A percentile compares a stretch with the other conserved stretches of the same genome.
Conservation (phyloP, 2,113 vertebrate species). For the Gambusia holbrooki region DNA sequence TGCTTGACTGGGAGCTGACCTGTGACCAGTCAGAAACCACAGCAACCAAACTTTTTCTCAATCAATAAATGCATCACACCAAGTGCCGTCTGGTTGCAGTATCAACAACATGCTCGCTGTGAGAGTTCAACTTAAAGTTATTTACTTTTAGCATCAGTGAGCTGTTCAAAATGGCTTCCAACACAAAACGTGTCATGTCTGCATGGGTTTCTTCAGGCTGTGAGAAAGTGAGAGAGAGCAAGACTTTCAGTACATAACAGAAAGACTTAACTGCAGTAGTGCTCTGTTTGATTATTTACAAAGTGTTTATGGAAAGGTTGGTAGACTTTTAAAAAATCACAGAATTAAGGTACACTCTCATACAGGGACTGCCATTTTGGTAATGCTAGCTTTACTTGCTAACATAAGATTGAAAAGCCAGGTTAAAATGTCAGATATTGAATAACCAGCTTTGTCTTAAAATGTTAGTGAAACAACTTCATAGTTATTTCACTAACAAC, state of each 20-base stretch:
- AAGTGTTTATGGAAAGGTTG: not conserved
- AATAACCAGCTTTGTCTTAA: too few relatives aligned
- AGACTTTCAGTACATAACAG: not conserved
- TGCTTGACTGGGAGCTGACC: too few relatives aligned
- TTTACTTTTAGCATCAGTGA: not conserved
- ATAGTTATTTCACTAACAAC: too few relatives aligned
- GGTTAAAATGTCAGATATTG: too few relatives aligned
- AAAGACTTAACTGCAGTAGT: not conserved
- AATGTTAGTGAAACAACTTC: too few relatives aligned
- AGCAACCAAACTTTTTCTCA: not conserved
- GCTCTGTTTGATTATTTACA: not conserved
- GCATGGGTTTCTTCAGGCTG: not conserved
- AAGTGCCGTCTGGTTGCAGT: not conserved
- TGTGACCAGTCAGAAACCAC: not conserved
- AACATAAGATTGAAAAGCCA: too few relatives aligned
- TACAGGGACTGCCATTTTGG: too few relatives aligned
- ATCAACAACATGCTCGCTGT: too few relatives aligned
- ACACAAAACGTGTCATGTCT: not conserved
- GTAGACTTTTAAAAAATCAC: too few relatives aligned
- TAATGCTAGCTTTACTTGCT: too few relatives aligned
- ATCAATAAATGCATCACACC: not conserved
- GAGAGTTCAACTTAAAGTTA: not conserved
- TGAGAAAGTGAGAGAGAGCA: not conserved
- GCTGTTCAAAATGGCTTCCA: not conserved
- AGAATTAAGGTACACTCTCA: too few relatives aligned